Base-by-base conservation (phyloP, 2,888 invertebrate species). In the Thera britannica region DNA sequence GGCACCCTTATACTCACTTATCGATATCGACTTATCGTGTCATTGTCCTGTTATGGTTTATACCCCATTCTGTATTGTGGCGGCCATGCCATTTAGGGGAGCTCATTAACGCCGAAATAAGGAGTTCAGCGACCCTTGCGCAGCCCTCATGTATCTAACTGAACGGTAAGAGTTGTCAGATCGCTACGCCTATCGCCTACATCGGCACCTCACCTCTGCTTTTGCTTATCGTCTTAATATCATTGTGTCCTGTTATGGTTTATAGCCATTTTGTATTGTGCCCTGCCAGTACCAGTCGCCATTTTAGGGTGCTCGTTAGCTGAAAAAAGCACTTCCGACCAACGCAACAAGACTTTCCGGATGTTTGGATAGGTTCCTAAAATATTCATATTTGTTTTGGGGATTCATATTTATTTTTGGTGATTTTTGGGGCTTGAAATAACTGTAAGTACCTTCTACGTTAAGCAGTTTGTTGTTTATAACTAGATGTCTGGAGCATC, bases 1-100 rank as follows among this genome's bases (percentile, higher is more conserved):
- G 54, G 11, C 65, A 63, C 52, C 67, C 60, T 23, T 12, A 23
- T 23, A 34, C 11, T 12, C 48, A 49, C 56, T 58, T 57, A 58
- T 63, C 52, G 34, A 52, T 52, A 52, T 52, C 41, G 51, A 46
- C 63, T 44, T 58, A 58, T 52, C 52, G 79, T 81, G 84, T 77
- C 79, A 79, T 80, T 79, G 75, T 76, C 79, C 83, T 71, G 79
- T 83, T 85, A 83, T 85, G 84, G 86, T 86, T 85, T 83, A 84
- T 78, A 78, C 79, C 23, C 70, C 76, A 77, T 73, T 74, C 75
- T 79, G 80, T 83, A 80, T 82, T 70, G 80, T 62, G 57, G 68
- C 65, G 65, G 66, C 71, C 74, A 7, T 56, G 79, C 81, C 83
- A 80, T 86, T 80, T 84, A 85, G 76, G 84, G 83, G 62, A 70